Evolutionary conservation across 53 echinoderm and acorn worm genomes (phyloP), one percentile per base, ranked within the genome.

Genomic region (Luidia sarsii): DNA sequence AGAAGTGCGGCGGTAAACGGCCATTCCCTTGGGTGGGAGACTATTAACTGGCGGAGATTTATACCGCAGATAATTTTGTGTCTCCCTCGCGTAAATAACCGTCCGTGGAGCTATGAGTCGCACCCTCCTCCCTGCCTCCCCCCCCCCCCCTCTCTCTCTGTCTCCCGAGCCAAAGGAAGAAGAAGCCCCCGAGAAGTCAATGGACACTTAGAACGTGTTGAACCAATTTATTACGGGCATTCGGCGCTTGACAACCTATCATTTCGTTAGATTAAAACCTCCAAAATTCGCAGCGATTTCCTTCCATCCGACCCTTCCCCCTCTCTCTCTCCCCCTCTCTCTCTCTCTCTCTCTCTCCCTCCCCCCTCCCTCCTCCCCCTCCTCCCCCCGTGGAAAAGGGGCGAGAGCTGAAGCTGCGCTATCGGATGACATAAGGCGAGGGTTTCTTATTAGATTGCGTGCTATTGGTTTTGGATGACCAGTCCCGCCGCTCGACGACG

Each of bases 201-300:
- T 77, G 77, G 61, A 77, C 77, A 77, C 77, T 77, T 77, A 77
- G 59, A 77, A 77, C 77, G 77, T 77, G 77, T 77, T 77, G 77
- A 77, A 77, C 77, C 77, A 77, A 77, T 77, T 77, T 77, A 77
- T 77, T 77, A 77, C 61, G 61, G 61, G 60, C 61, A 60, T 77
- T 77, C 43, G 77, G 28, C 59, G 77, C 77, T 61, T 61, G 77
- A 61, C 77, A 77, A 60, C 77, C 77, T 61, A 77, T 77, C 77
- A 77, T 77, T 77, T 77, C 77, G 77, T 48, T 77, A 77, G 77
- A 77, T 77, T 77, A 77, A 77, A 77, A 77, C 77, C 77, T 46
- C 61, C 48, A 22, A 77, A 77, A 77, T 77, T 77, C 77, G 77
- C 77, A 21, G 74, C 74, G 56, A 74, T 74, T 74, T 74, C 74